phyloP scores from a whole-genome alignment of 2,888 invertebrate genomes.

The Chrysina gloriosa region DNA sequence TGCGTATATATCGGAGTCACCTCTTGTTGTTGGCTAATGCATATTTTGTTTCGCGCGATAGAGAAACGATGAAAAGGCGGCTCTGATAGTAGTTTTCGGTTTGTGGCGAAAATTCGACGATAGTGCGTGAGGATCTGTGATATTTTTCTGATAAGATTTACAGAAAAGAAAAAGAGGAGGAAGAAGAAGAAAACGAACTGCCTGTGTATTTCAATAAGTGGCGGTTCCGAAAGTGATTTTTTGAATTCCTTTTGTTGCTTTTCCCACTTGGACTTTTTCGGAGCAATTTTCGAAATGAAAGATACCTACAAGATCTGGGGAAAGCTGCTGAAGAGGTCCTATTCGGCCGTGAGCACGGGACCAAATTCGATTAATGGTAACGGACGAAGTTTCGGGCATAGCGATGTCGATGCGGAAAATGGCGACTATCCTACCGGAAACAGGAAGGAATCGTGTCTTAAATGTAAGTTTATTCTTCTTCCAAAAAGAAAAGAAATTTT shows the following conservation, averaged over 20 bases:
- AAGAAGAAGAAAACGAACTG: too few relatives aligned
- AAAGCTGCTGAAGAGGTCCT: conserved; percentile 55
- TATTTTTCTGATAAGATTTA: neutral
- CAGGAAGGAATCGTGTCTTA: neutral
- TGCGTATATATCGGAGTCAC: too few relatives aligned
- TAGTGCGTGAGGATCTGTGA: too few relatives aligned
- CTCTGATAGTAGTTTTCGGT: too few relatives aligned
- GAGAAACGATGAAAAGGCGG: too few relatives aligned
- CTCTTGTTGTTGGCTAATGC: too few relatives aligned
- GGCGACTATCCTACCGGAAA: neutral
- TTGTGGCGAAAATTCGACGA: too few relatives aligned
- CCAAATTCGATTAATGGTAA: neutral
- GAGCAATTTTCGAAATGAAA: conserved; percentile 55
- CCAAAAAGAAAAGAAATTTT: neutral
- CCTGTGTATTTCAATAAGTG: too few relatives aligned
- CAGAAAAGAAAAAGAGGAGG: too few relatives aligned
- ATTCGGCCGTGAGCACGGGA: conserved; percentile 55
- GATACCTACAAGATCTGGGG: conserved; percentile 57
- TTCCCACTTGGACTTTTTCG: neutral
- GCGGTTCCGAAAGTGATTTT: too few relatives aligned
- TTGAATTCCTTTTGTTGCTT: neutral
- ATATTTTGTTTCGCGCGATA: too few relatives aligned
- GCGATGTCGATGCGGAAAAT: neutral
- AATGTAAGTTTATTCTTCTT: conserved; percentile 12
- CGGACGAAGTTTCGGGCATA: neutral